phyloP scores from a whole-genome alignment of 92 coral and sea anemone species.

The Desmophyllum pertusum region DNA sequence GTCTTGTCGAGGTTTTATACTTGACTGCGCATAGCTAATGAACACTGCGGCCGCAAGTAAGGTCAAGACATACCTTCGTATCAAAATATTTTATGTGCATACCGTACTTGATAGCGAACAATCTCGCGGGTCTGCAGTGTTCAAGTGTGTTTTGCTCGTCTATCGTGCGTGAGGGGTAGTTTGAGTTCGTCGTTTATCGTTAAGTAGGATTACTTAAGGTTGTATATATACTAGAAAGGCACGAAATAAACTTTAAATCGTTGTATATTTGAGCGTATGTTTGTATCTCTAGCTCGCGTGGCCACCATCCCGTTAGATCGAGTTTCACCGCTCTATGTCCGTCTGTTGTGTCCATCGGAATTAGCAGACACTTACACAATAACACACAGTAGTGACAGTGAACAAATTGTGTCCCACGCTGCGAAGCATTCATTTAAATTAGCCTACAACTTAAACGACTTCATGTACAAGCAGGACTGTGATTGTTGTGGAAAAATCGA shows the following conservation, averaged over 20 bases:
- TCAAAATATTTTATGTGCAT: conserved; percentile 24
- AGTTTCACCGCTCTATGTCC: conserved; percentile 7
- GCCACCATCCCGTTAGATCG: conserved; percentile 17
- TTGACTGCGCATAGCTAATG: conserved; percentile 16
- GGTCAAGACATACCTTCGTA: conserved; percentile 6
- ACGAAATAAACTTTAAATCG: neutral
- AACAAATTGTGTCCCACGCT: neutral
- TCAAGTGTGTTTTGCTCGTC: neutral
- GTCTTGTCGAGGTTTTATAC: conserved; percentile 13
- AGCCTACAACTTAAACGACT: neutral
- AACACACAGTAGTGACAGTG: neutral
- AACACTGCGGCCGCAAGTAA: neutral
- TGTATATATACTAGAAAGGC: neutral
- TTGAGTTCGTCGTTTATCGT: neutral
- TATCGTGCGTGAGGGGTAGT: neutral
- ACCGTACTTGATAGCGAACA: neutral
- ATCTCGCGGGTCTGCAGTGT: neutral
- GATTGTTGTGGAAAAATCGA: neutral
- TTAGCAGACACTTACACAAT: conserved; percentile 1
- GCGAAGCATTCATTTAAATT: conserved; percentile 4
- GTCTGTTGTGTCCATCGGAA: conserved; percentile 14
- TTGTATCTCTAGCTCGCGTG: neutral
- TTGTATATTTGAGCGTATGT: neutral
- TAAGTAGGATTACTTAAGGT: neutral
- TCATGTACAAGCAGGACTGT: neutral